Base-by-base conservation (phyloP, 2,797 vertebrate genomes). In the Typhlichthys subterraneus region DNA sequence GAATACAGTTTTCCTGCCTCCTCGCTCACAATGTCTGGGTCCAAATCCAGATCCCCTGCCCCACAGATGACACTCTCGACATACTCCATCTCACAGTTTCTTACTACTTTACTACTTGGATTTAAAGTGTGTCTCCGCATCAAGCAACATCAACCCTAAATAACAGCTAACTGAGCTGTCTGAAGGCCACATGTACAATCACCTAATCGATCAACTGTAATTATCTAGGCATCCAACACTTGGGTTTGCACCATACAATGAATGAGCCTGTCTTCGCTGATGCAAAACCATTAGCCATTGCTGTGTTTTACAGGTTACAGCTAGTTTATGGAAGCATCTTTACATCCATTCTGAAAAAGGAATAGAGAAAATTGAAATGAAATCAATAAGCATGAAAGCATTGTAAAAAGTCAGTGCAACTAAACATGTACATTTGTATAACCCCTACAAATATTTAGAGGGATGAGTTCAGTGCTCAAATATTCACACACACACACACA, bases 1-100 rank as follows among this genome's bases (percentile, higher is more conserved):
- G 93, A 90, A 63, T 94, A 94, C 23, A 94, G 84, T 59, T 92
- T 93, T 57, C 92, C 93, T 0, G 93, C 93, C 62, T 94, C 93
- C 65, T 94, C 93, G 61, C 93, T 94, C 69, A 94, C 93, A 17
- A 92, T 93, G 73, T 93, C 82, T 45, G 92, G 93, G 73, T 94
- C 93, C 65, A 89, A 75, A 49, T 94, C 92, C 75, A 91, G 55
- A 65, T 93, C 93, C 48, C 88, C 92, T 0, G 77, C 55, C 56
- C 78, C 89, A 77, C 88, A 89, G 29, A 94, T 59, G 53, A 88
- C 77, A 63, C 77, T 82, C 75, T 93, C 93, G 47, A 80, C 77
- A 76, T 53, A 92, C 79, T 94, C 93, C 93, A 94, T 93, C 54
- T 49, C 52, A 7, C 29, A 42, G 31, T 59, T 48, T 64, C n/a